Percentiles rank a stretch among this genome's conserved stretches.
These are phyloP conservation scores for Brenthis ino DNA, from an alignment of 2,888 invertebrate genomes.

Conservation along the genomic window DNA sequence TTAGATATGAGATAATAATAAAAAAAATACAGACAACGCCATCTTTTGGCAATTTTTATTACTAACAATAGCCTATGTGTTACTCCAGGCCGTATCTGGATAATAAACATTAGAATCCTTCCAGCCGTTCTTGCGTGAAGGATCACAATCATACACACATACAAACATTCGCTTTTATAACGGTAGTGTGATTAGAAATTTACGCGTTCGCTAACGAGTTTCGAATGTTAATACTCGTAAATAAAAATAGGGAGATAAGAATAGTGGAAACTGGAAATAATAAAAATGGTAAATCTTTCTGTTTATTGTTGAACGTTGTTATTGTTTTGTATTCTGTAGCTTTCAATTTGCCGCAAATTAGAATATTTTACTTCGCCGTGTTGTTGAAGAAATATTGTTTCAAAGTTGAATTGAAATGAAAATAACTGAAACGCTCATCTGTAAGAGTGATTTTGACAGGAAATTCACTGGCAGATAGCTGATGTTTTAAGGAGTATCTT, in stretches of 20 bases:
- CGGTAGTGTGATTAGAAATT: neutral
- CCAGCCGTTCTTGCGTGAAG: too few relatives aligned
- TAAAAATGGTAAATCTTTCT: constrained; percentile 59
- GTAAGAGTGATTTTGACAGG: too few relatives aligned
- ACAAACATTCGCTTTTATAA: neutral
- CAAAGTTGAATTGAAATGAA: neutral
- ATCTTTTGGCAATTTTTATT: too few relatives aligned
- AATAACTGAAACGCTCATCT: too few relatives aligned
- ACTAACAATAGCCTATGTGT: too few relatives aligned
- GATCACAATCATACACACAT: too few relatives aligned
- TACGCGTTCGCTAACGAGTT: constrained; percentile 1
- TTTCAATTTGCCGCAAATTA: constrained; percentile 42
- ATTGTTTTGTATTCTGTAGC: constrained; percentile 38
- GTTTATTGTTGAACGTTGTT: constrained; percentile 51
- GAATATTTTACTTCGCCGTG: constrained; percentile 19
- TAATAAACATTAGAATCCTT: too few relatives aligned
- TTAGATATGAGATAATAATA: too few relatives aligned
- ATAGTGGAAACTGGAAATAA: constrained; percentile 47
- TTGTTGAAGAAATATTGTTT: constrained; percentile 31
- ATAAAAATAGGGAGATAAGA: neutral
- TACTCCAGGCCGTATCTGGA: too few relatives aligned
- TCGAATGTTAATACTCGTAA: neutral
- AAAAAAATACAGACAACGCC: too few relatives aligned
- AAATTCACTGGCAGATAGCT: too few relatives aligned
- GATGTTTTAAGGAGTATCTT: too few relatives aligned